phyloP scores from a whole-genome alignment of 2,888 invertebrate genomes.

The Belgica antarctica region DNA sequence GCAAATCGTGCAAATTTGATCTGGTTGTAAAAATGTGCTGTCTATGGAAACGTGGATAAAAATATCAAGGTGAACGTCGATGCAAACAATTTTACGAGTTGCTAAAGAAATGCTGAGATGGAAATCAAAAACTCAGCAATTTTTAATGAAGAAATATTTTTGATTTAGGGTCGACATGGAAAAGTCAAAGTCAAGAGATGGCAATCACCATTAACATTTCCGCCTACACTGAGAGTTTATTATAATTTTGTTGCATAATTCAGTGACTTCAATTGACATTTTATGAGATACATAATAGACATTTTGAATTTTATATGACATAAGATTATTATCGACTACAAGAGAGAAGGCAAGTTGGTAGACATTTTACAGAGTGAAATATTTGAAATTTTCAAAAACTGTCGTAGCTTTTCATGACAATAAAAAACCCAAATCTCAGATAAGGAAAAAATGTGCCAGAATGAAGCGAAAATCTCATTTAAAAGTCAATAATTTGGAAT shows the following conservation, averaged over 20 bases:
- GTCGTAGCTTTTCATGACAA: slow-evolving; percentile 36
- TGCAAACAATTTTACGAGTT: background rate
- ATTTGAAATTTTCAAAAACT: slow-evolving; percentile 27
- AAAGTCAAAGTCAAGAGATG: background rate
- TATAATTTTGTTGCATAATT: background rate
- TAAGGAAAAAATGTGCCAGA: slow-evolving; percentile 15
- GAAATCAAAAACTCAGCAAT: slow-evolving; percentile 24
- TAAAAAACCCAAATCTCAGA: slow-evolving; percentile 30
- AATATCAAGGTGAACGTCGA: slow-evolving; percentile 14
- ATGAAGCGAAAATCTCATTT: slow-evolving; percentile 34
- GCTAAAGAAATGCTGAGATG: background rate
- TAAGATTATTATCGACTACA: slow-evolving; percentile 9
- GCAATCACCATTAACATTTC: background rate
- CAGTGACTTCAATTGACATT: background rate
- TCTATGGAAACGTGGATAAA: background rate
- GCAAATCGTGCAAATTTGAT: no score
- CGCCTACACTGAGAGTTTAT: background rate
- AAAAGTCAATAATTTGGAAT: slow-evolving; percentile 40
- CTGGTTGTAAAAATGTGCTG: background rate
- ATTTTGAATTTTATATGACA: background rate
- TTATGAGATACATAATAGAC: background rate
- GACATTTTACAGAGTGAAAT: slow-evolving; percentile 2
- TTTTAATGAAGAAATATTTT: slow-evolving; percentile 33
- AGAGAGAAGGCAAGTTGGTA: no score
- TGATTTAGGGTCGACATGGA: background rate